Evolutionary conservation across 2,797 vertebrate species (phyloP), one percentile per base, ranked within the genome.

Genomic region (Coreius guichenoti): DNA sequence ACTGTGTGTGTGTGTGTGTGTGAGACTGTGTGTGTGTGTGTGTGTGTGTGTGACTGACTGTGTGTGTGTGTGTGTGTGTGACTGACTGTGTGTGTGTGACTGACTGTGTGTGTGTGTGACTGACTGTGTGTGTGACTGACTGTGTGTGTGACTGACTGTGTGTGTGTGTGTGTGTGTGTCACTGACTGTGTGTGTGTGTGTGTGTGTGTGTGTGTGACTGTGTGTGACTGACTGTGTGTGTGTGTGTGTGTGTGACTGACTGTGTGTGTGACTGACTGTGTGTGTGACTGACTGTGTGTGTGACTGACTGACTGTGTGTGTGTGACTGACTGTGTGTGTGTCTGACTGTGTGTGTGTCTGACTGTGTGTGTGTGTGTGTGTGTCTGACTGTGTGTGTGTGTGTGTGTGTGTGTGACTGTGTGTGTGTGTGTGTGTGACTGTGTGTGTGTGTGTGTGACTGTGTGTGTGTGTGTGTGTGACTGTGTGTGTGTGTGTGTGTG

Each of bases 401-500:
- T 33, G 70, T 5, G 14, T 67, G 29, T 1, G 72, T 29, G 47
- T 63, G 85, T 89, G 95, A 99, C 98, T 97, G 98, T 79, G 98
- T 98, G 90, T 51, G 80, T 87, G 95, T 99, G 98, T 97, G 97
- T 80, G 98, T 99, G 90, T 63, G 63, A n/a, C n/a, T n/a, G n/a
- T n/a, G n/a, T n/a, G n/a, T n/a, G n/a, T 36, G 69, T 36, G 33
- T 21, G 81, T 19, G 58, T 56, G 69, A n/a, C n/a, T 4, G 31
- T 31, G 67, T 7, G 33, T 47, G 54, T 23, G 26, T 36, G 19
- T 17, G 81, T 21, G 72, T 17, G 0, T 1, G 49, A 72, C 83
- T 88, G 95, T 97, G 98, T 80, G 98, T 99, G 90, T 86, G 95
- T 98, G 98, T 97, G 97, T 80, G 98, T 98, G 90, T 69, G 61